A percentile compares a stretch with the other conserved stretches of the same genome.
phyloP scores from a whole-genome alignment of 2,113 vertebrate genomes.

The Potamarius usumacintae region DNA sequence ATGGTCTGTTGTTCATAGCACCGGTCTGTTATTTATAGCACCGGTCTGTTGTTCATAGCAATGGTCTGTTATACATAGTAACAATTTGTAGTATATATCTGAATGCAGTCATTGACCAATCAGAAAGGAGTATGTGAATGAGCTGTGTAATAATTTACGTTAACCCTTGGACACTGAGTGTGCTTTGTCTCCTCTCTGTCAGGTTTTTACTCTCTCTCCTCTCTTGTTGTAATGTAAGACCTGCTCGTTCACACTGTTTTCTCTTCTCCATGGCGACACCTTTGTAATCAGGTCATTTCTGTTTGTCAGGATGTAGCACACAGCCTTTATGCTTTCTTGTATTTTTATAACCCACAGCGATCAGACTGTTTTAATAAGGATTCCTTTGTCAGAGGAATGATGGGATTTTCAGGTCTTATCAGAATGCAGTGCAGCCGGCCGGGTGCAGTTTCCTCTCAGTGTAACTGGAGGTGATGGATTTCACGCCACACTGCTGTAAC shows the following conservation, averaged over 20 bases:
- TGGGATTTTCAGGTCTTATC: not conserved
- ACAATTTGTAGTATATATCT: too few relatives aligned
- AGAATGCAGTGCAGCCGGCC: not conserved
- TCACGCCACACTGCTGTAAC: constrained; percentile 38
- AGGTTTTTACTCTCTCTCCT: not conserved
- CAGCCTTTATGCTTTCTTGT: not conserved
- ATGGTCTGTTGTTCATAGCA: too few relatives aligned
- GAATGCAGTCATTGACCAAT: too few relatives aligned
- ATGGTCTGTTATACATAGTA: too few relatives aligned
- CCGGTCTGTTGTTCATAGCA: too few relatives aligned
- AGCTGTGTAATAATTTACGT: too few relatives aligned
- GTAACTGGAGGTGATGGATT: constrained; percentile 44
- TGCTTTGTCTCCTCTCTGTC: not conserved
- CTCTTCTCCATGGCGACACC: not conserved
- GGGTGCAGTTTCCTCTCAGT: constrained; percentile 15
- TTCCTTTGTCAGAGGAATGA: not conserved
- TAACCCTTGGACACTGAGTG: too few relatives aligned
- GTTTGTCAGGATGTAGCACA: not conserved
- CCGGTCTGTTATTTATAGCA: too few relatives aligned
- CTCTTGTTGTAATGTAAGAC: not conserved
- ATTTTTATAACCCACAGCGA: not conserved
- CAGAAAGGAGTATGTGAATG: too few relatives aligned
- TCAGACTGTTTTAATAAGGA: not conserved
- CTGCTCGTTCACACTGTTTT: not conserved
- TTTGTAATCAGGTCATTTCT: not conserved